Base-by-base conservation (phyloP, 2,888 invertebrate species). In the Stenurella melanura region DNA sequence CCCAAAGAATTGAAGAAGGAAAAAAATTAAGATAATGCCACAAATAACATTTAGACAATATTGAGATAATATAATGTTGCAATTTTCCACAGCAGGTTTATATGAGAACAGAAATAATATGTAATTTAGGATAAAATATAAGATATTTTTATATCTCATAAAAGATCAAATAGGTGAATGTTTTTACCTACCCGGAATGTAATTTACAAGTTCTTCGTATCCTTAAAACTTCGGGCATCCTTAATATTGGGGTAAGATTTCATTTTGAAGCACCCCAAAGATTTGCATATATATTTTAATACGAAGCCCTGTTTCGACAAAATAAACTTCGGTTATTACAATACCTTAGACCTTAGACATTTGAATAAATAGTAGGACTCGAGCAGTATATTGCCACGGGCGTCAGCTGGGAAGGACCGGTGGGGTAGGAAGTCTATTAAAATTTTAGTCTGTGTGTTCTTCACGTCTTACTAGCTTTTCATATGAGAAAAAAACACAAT, bases 221-320 rank as follows among this genome's bases (percentile, higher is more conserved):
- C 50, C n/a, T 50, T n/a, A n/a, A 50, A 50, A 50, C 50, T 50
- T 50, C 50, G 12, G 50, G n/a, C 50, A 15, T 17, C 50, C 50
- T 50, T 50, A 50, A 50, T 50, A 50, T 50, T 50, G n/a, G 6
- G n/a, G 50, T 50, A 50, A 50, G 50, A 50, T 50, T 50, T 50
- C 50, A 50, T 50, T 50, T 50, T 17, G 6, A 50, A 50, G 42
- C 42, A 42, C 42, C 42, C 42, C 12, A 11, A 15, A 42, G 50
- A 50, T 50, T 50, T 50, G 50, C 50, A 50, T 50, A 50, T 50
- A 50, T 50, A 50, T 50, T 50, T 50, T 50, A 50, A 50, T 50
- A 50, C 50, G n/a, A 15, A n/a, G n/a, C 50, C 50, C 50, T 50
- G 50, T 50, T 50, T 50, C n/a, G 50, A 50, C 50, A 50, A 15